phyloP scores from a whole-genome alignment of 92 coral and sea anemone species.

The Epizoanthus rinbou region DNA sequence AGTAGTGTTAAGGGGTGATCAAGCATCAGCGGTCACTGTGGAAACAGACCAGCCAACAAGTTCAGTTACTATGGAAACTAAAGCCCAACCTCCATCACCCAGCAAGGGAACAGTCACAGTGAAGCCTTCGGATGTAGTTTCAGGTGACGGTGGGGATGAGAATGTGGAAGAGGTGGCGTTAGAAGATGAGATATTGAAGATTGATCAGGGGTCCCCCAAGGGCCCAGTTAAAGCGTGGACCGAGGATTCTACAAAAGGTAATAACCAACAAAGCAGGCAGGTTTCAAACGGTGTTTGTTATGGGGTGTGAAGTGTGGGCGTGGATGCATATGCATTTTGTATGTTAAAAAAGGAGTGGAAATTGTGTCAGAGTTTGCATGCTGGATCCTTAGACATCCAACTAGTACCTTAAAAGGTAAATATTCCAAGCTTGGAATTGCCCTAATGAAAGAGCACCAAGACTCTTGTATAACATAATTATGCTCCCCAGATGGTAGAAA shows the following conservation, averaged over 20 bases:
- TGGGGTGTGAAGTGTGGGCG: too few relatives aligned
- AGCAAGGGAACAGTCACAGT: not conserved
- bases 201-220: constrained; percentile 48
- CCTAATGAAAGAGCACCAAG: too few relatives aligned
- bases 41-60: constrained; percentile 26
- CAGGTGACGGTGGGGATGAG: not conserved
- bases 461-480: too few relatives aligned
- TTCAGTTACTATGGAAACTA: not conserved
- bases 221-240: constrained; percentile 91
- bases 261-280: too few relatives aligned
- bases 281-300: too few relatives aligned
- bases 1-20: constrained; percentile 51
- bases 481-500: too few relatives aligned
- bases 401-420: too few relatives aligned
- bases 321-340: too few relatives aligned
- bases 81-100: not conserved
- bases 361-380: too few relatives aligned
- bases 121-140: not conserved
- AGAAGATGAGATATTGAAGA: constrained; percentile 16
- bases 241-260: constrained; percentile 50
- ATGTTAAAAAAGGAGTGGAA: too few relatives aligned
- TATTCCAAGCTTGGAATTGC: too few relatives aligned
- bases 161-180: constrained; percentile 44
- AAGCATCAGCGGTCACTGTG: constrained; percentile 21
- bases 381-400: too few relatives aligned